Base-by-base conservation (phyloP, 2,888 invertebrate species). In the Melanchra persicariae region DNA sequence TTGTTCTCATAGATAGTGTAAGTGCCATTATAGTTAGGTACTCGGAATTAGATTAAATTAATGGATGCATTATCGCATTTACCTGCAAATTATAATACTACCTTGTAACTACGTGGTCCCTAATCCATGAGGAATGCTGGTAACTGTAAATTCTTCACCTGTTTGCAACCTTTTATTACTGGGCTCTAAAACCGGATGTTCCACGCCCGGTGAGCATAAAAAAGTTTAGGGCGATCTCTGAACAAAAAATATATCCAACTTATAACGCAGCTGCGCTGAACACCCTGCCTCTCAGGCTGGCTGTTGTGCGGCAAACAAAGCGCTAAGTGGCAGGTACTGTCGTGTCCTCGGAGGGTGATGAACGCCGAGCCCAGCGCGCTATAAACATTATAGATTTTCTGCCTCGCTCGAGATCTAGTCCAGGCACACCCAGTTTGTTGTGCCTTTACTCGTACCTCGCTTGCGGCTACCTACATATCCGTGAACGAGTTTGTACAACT, bases 341-440 rank as follows among this genome's bases (percentile, higher is more conserved):
- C 22, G 54, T 58, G 75, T 77, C 76, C 30, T 70, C 57, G 43
- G 45, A 67, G 70, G 63, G 75, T 81, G 70, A 80, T 47, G 60
- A 63, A 52, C 54, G 73, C 73, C 59, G 9, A 60, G 55, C 74
- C 58, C 37, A 54, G 58, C 26, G 51, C 51, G 30, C 74, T 66
- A 65, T 62, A 74, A 76, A 78, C 65, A 76, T 52, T 77, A 70
- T 65, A 62, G 70, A 81, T 70, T 81, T 77, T 68, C 78, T 67
- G 63, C 60, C 45, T 71, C 60, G 60, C 66, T 43, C 57, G 57
- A 80, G 55, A 69, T 69, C 57, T 52, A 64, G 75, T 55, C 52
- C 69, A 58, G 63, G 49, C 77, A 67, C 77, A 81, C 82, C 79
- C 81, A 64, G 24, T 47, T 80, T 60, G 49, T 67, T 51, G 34